Evolutionary conservation across 2,888 invertebrate genomes (phyloP), one percentile per base, ranked within the genome.

Genomic region (Clostera curtula): DNA sequence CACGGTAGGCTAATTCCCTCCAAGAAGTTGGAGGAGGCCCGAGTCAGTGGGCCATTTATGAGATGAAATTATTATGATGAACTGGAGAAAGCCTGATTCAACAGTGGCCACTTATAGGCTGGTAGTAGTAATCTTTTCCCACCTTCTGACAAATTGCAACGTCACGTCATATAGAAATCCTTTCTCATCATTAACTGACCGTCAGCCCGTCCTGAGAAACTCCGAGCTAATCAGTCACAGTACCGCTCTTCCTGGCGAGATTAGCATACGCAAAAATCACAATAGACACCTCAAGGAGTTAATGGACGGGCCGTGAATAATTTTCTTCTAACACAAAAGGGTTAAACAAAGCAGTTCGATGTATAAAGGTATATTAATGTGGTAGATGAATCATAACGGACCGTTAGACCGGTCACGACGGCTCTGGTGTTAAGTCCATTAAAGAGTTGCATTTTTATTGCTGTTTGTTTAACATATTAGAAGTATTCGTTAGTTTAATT

Each of bases 221-320:
- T 53, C 34, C 36, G 58, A 38, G 19, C 64, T 53, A 72, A 80
- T 80, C 79, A 75, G 82, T 82, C 80, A 80, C 73, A 69, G 65
- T 62, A 61, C 59, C 47, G 45, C 36, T 50, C 54, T 60, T 59
- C 65, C 56, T 59, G 56, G 36, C 46, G 38, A 37, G 56, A 79
- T 79, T 77, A 68, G 62, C 76, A 75, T 75, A 75, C 56, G 69
- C 71, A 64, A 71, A 76, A 69, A 70, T 74, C 55, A 82, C 82
- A 80, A 80, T 67, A 57, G 60, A 42, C 34, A 47, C 47, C 63
- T 62, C 57, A 66, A 72, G 69, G 63, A 73, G 64, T 74, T 79
- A 77, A 79, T 77, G 72, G 64, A 62, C 61, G 53, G 51, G 50
- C 64, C 66, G 56, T 68, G 72, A 57, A 75, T 74, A 79, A 76